Percentiles rank a stretch among this genome's conserved stretches.
Evolutionary conservation across 2,113 vertebrate genomes (phyloP).

Genomic region (Nyctereutes procyonoides): DNA sequence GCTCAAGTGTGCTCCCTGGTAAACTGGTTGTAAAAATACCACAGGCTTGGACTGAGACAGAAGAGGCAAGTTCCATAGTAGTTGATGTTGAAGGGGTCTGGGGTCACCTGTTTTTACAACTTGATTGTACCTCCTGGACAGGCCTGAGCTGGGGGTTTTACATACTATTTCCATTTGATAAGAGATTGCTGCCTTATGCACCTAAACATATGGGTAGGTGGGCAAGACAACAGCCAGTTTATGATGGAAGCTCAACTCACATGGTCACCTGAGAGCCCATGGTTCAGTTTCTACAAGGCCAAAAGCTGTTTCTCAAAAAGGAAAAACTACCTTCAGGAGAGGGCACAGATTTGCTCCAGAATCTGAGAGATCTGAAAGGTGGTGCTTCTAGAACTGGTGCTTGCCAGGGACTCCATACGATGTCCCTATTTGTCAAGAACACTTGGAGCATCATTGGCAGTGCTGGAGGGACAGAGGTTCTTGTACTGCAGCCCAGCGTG

Average conservation of each 20-base stretch:
- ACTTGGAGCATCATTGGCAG: accelerated
- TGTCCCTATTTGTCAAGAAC: accelerated
- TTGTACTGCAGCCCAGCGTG: too few species aligned
- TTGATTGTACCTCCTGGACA: background rate
- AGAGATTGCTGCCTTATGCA: too few species aligned
- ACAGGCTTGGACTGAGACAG: background rate
- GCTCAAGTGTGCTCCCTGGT: background rate
- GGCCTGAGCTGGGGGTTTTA: background rate
- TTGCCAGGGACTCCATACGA: background rate
- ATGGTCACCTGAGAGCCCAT: background rate
- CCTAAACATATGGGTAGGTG: too few species aligned
- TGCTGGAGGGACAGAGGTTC: accelerated
- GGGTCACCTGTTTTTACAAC: background rate
- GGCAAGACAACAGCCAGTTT: too few species aligned
- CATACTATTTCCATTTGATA: background rate
- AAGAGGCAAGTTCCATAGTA: accelerated
- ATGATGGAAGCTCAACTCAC: background rate
- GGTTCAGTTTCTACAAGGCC: background rate
- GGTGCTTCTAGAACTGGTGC: background rate
- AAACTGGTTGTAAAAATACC: background rate
- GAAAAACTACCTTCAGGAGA: background rate
- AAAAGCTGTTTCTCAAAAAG: background rate
- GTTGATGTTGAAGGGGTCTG: background rate
- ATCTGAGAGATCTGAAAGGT: background rate
- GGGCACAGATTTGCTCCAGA: too few species aligned